Evolutionary conservation across 2,888 invertebrate species (phyloP), one percentile per base, ranked within the genome.

Genomic region (Agelastica alni): DNA sequence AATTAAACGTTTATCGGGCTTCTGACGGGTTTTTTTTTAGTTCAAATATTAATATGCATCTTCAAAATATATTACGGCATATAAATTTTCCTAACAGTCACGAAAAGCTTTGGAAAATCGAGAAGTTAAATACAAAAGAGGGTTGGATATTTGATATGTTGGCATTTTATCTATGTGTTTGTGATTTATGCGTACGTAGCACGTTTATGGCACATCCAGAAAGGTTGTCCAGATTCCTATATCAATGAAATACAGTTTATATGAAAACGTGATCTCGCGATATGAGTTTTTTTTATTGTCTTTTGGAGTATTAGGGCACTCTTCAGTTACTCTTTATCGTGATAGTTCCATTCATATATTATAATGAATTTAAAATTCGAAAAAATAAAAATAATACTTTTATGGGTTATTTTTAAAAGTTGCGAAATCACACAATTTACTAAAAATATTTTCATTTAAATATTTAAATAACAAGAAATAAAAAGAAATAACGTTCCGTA

Each of bases 111-210:
- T 20, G 30, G 48, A 39, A 48, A 44, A 43, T 51, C 43, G 44
- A 41, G 44, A 44, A 51, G 51, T 44, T 51, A 51, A 51, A 51
- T 51, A 51, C 44, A 36, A 44, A 51, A 51, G 51, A 51, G 51
- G 44, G 51, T 43, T 32, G 36, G 51, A 37, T 48, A 48, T 48
- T 48, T 48, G 43, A 51, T 51, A 44, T 51, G 42, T 51, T 37
- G 44, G 36, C 51, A 32, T 51, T 51, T 51, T 44, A 44, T 44
- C 44, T 36, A n/a, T 43, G 36, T 32, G 28, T 14, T 17, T 36
- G 51, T 51, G 44, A 51, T 51, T 51, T 51, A 51, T 51, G 32
- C 36, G 43, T 26, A 44, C 44, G 44, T 30, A 30, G 44, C 44
- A 44, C 44, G 44, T 44, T 32, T 44, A 28, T 14, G 44, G 32